Evolutionary conservation across 1,140 invertebrate species (phyloP).

Genomic region (Lanistes nyassanus): DNA sequence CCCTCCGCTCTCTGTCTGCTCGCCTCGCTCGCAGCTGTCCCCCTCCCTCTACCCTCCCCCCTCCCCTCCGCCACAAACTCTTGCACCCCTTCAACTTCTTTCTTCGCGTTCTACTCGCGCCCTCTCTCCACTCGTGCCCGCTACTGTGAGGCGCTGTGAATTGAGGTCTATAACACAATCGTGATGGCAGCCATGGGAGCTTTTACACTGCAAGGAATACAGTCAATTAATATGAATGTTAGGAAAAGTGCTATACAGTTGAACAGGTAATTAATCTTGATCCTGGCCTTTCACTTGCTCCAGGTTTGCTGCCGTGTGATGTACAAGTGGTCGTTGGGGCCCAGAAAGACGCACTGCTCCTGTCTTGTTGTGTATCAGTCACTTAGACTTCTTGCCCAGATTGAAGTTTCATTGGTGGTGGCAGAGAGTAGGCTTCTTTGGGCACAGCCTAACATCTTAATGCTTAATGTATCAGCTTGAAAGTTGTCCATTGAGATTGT

Average conservation of each 20-base stretch:
- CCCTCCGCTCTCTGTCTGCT: background rate
- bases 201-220: constrained; percentile 11
- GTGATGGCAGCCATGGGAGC: constrained; percentile 6
- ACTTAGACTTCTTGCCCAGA: too few species aligned
- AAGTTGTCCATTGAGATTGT: too few species aligned
- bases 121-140: background rate
- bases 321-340: too few species aligned
- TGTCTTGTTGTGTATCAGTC: too few species aligned
- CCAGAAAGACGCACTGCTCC: too few species aligned
- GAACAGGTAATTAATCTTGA: constrained; percentile 20
- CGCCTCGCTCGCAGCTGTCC: background rate
- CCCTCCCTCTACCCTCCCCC: background rate
- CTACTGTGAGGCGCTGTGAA: constrained; percentile 4
- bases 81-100: background rate
- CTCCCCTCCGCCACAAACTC: constrained; percentile 2
- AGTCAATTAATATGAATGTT: constrained; percentile 11
- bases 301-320: too few species aligned
- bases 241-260: constrained; percentile 5
- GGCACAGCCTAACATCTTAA: too few species aligned
- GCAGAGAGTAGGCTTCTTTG: too few species aligned
- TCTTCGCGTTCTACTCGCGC: too few species aligned
- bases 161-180: constrained; percentile 1
- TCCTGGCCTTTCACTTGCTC: background rate
- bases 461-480: too few species aligned
- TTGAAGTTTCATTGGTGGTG: too few species aligned